Base-by-base conservation (phyloP, 2,113 vertebrate genomes). In the Laticauda laticaudata region DNA sequence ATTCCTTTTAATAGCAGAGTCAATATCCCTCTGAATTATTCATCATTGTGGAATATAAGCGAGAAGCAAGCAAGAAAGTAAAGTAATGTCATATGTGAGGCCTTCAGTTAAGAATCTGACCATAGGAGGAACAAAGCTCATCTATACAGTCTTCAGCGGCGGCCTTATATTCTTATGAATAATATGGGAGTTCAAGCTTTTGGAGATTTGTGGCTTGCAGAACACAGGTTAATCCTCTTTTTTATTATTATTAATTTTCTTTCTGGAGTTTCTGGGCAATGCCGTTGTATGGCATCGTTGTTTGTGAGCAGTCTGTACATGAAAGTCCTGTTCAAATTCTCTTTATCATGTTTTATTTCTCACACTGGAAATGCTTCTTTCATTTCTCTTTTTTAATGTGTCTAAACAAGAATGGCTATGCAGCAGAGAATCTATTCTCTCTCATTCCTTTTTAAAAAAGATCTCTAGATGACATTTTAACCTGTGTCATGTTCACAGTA, bases 401-500 rank as follows among this genome's bases (percentile, higher is more conserved):
- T 93, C 94, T 97, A 97, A 97, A 97, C 92, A 86, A 54, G 94
- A 96, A 1, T 90, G 86, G 94, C 95, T 97, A 94, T 95, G 95
- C 95, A 96, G 95, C 97, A 97, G 97, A 97, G 95, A 97, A 95
- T 81, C 89, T 88, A 24, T 11, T 43, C 8, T 26, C 12, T 87
- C 26, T 81, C 45, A 9, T 53, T 97, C 96, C 95, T 95, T 96
- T 90, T 96, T 89, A 94, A 81, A 43, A 81, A 81, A 43, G 96
- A 97, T 97, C 97, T 98, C 97, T 97, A 97, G 98, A 97, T 98
- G 97, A 97, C 97, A 97, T 98, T 98, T 97, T 97, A 98, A 98
- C 98, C 97, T 97, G 97, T 97, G 97, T 97, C 97, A 97, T 97
- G 97, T 97, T 97, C 95, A 61, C 93, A 96, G 97, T 97, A 95